Percentiles rank a stretch among this genome's conserved stretches.
phyloP scores from a whole-genome alignment of 2,888 invertebrate species.

The Synanthedon tipuliformis region DNA sequence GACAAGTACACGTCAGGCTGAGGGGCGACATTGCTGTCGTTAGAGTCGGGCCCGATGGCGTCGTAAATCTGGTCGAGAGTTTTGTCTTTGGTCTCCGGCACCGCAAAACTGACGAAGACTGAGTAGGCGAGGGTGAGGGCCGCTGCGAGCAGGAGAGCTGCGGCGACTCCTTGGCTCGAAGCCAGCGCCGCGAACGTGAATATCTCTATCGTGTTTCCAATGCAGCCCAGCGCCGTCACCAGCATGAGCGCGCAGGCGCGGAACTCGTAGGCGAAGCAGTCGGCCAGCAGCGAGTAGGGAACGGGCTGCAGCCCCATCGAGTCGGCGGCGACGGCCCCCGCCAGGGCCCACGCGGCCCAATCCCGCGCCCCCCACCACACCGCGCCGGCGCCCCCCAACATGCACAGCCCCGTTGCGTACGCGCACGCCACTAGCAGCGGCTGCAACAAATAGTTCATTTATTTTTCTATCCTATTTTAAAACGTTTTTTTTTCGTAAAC shows the following conservation, averaged over 20 bases:
- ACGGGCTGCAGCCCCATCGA: conserved; percentile 44
- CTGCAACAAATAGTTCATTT: conserved; percentile 13
- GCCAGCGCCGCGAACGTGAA: conserved; percentile 26
- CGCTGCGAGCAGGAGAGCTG: conserved; percentile 26
- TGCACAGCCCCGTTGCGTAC: conserved; percentile 9
- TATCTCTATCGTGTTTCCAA: conserved; percentile 34
- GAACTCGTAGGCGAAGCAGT: conserved; percentile 49
- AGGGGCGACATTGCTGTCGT: background rate
- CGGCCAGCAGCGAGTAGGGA: conserved; percentile 43
- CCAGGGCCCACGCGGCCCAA: conserved; percentile 15
- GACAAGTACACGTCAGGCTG: conserved; percentile 1
- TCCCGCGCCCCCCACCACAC: conserved; percentile 10
- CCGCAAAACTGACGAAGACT: conserved; percentile 12
- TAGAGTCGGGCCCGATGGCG: conserved; percentile 5
- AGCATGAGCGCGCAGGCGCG: conserved; percentile 39
- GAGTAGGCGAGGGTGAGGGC: conserved; percentile 26
- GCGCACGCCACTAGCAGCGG: conserved; percentile 32
- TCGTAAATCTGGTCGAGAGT: conserved; percentile 27
- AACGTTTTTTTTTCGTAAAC: too few species aligned
- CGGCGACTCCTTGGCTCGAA: conserved; percentile 12
- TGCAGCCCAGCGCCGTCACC: conserved; percentile 23
- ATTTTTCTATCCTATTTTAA: too few species aligned
- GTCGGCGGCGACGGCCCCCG: conserved; percentile 38
- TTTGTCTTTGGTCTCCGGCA: conserved; percentile 34
- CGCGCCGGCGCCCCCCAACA: conserved; percentile 13